Evolutionary conservation across 2,888 invertebrate genomes (phyloP).

Genomic region (Rotaria sp.): DNA sequence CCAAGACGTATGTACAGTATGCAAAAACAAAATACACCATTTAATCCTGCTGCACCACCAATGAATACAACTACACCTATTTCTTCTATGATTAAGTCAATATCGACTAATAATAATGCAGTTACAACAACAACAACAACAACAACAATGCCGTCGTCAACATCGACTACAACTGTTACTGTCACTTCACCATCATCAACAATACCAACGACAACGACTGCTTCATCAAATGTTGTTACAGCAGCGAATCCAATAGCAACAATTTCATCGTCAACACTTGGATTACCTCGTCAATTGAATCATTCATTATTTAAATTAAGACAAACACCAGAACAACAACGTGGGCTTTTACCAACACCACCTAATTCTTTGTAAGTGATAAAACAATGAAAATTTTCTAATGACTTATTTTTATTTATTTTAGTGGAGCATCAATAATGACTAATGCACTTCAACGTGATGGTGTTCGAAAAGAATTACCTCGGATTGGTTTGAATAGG

Average conservation of each 20-base stretch:
- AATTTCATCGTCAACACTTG: neutral
- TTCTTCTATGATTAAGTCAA: neutral
- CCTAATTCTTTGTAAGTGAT: neutral
- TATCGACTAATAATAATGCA: neutral
- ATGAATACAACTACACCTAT: neutral
- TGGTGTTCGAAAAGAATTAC: neutral
- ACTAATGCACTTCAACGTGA: neutral
- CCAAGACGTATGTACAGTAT: neutral
- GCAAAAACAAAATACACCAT: conserved; percentile 14
- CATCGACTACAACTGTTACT: neutral
- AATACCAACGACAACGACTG: neutral
- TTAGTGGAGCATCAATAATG: neutral
- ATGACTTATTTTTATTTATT: neutral
- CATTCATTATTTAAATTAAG: neutral
- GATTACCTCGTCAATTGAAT: neutral
- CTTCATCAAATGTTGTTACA: neutral
- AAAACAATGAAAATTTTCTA: too few relatives aligned
- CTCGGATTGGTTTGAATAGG: neutral
- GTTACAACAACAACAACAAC: neutral
- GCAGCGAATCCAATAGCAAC: neutral
- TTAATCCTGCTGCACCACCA: neutral
- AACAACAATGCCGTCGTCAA: neutral
- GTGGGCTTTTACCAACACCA: neutral
- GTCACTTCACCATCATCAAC: neutral
- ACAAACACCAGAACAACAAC: conserved; percentile 8